Base-by-base conservation (phyloP, 2,888 invertebrate genomes). In the Megamerina dolium region DNA sequence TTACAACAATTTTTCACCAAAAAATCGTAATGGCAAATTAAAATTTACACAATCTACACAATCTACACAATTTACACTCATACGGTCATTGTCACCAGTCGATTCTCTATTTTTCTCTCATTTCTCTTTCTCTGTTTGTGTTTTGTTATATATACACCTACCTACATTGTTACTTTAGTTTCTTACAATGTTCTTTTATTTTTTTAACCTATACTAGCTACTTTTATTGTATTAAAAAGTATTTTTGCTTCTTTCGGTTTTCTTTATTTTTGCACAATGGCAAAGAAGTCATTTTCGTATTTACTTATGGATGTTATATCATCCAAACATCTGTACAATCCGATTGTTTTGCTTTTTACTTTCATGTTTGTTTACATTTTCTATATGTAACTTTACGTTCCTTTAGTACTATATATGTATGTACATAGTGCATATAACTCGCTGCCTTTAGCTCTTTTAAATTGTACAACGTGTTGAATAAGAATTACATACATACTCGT, bases 1-100 rank as follows among this genome's bases (percentile, higher is more conserved):
- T 60, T 52, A 60, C 51, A 58, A 61, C 59, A 60, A 61, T 57
- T 60, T 59, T 54, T 59, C 57, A 58, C 45, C 60, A 47, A 35
- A 41, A n/a, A n/a, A n/a, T 33, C 42, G 12, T 38, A 19, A 16
- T 31, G 14, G 31, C 5, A 31, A 31, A 13, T 31, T 13, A 19
- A 13, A 37, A 21, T 39, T 30, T 30, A 30, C 37, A 46, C 34
- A 34, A 37, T 49, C 13, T 37, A 31, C 14, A 31, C 31, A 8
- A 8, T n/a, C 13, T 31, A 16, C 31, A n/a, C 31, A 31, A 31
- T 14, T 9, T 14, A 31, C 13, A 31, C 13, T 27, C 27, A 27
- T n/a, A 27, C 3, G n/a, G n/a, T n/a, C n/a, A n/a, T n/a, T n/a
- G n/a, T n/a, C n/a, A n/a, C n/a, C n/a, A n/a, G n/a, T n/a, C n/a